Conservation (phyloP, 2,888 invertebrate species). For the Diachrysia chrysitis region DNA sequence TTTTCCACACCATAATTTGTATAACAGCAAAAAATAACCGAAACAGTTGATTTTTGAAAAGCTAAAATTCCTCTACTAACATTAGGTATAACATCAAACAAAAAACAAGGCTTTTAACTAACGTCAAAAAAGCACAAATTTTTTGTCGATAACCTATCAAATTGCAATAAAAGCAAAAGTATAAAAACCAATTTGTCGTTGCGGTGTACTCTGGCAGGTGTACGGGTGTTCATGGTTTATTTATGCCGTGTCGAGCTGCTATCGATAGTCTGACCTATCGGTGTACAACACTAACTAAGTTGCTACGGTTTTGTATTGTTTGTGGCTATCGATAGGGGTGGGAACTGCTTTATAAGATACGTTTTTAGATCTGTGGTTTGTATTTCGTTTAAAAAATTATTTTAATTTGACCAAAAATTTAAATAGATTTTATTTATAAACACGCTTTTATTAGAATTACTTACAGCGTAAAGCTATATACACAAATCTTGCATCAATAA, state of each 20-base stretch:
- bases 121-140: slow-evolving; percentile 12
- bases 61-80: too few species aligned
- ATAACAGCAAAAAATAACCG: too few species aligned
- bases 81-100: not conserved
- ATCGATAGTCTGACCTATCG: slow-evolving; percentile 57
- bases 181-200: slow-evolving; percentile 46
- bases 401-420: not conserved
- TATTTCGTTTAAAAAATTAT: not conserved
- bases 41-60: too few species aligned
- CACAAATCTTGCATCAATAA: too few species aligned
- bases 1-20: too few species aligned
- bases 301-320: slow-evolving; percentile 39
- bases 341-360: slow-evolving; percentile 31
- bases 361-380: slow-evolving; percentile 9
- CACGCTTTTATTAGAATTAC: too few species aligned
- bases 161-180: slow-evolving; percentile 18
- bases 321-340: slow-evolving; percentile 26
- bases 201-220: slow-evolving; percentile 57
- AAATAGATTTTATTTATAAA: too few species aligned
- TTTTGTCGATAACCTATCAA: not conserved
- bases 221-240: slow-evolving; percentile 61
- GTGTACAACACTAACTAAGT: slow-evolving; percentile 49
- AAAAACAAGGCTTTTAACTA: not conserved
- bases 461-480: too few species aligned
- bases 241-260: slow-evolving; percentile 55